Base-by-base conservation (phyloP, 2,113 vertebrate species). In the Numenius arquata region DNA sequence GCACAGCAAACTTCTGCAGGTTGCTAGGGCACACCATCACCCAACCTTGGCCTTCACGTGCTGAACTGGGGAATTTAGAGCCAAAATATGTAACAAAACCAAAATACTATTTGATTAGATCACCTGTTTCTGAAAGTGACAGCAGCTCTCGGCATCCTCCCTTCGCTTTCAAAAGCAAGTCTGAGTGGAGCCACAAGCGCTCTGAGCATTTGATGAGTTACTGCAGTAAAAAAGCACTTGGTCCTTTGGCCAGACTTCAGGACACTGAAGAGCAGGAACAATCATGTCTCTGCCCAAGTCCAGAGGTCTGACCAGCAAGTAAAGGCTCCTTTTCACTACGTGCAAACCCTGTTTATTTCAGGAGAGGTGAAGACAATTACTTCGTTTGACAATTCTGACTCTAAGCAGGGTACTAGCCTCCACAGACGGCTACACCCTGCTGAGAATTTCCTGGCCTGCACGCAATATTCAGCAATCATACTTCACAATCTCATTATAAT, bases 101-200 rank as follows among this genome's bases (percentile, higher is more conserved):
- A 4, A 62, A 79, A 45, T 8, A 19, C 8, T 43, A 25, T 26
- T 47, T 65, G 48, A 73, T 52, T 22, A 67, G 13, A 74, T 34
- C 36, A 56, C 4, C 0, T 53, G 58, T 32, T 89, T 80, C 87
- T 86, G 59, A 17, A 52, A 72, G 30, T 9, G 62, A 84, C 45
- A 79, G 48, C 30, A 45, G 6, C 23, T 67, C 53, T 65, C 41
- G 58, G n/a, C 26, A 56, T 21, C 34, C 15, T 34, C 41, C 52
- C 10, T 23, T 55, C 2, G 2, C 56, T 87, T 71, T 63, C 48
- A 47, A 55, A 82, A 72, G 32, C 0, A 0, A 72, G 29, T 6
- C 40, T 20, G 8, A 59, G 19, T 55, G 38, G 48, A 75, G 66
- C 20, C 12, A 38, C 9, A 47, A n/a, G n/a, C 65, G 50, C 40